Evolutionary conservation across 1,140 invertebrate genomes (phyloP).

Genomic region (Oryzaephilus surinamensis): DNA sequence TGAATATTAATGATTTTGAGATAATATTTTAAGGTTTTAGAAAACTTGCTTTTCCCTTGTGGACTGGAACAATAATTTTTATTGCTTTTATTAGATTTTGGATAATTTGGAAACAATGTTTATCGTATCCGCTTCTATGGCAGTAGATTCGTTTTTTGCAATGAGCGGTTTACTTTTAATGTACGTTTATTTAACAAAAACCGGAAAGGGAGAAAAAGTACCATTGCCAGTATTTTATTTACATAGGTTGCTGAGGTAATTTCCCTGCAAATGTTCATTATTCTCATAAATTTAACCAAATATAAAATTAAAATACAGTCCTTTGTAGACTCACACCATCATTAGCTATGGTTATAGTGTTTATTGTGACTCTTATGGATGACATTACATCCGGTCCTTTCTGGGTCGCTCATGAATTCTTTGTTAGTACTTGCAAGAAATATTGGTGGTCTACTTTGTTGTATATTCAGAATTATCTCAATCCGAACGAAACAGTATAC

Average conservation of each 20-base stretch:
- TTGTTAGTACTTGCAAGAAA: conserved; percentile 30
- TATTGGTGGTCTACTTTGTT: conserved; percentile 43
- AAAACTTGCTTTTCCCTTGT: too few species aligned
- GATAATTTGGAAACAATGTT: too few species aligned
- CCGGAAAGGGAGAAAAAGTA: conserved; percentile 32
- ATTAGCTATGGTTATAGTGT: conserved; percentile 42
- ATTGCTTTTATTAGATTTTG: too few species aligned
- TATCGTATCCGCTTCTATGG: conserved; percentile 32
- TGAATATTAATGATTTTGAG: too few species aligned
- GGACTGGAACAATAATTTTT: too few species aligned
- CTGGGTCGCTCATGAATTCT: conserved; percentile 20
- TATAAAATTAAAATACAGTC: too few species aligned
- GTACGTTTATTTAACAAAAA: conserved; percentile 41
- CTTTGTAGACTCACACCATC: conserved; percentile 42
- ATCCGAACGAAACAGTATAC: conserved; percentile 28
- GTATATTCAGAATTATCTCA: conserved; percentile 40
- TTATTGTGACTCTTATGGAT: conserved; percentile 41
- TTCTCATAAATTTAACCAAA: not conserved
- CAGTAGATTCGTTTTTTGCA: conserved; percentile 47
- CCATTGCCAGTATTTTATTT: conserved; percentile 39
- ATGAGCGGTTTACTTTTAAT: conserved; percentile 43
- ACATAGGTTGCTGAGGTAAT: conserved; percentile 38
- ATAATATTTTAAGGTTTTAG: too few species aligned
- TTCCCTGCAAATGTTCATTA: not conserved
- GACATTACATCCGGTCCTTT: conserved; percentile 45